Evolutionary conservation across 2,113 vertebrate genomes (phyloP).

Genomic region (Indicator maculatus): DNA sequence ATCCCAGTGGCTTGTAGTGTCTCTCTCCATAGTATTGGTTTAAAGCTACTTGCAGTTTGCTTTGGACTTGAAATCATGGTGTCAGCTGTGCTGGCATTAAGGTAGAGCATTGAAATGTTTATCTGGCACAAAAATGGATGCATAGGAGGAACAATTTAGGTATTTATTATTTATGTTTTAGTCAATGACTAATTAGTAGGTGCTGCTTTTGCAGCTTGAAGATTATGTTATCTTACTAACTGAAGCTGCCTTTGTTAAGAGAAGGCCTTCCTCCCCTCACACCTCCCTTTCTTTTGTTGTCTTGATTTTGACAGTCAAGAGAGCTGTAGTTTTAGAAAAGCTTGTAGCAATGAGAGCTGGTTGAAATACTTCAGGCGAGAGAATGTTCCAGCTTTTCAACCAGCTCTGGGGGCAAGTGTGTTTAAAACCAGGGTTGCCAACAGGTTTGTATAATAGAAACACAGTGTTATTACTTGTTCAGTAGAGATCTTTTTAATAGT

Average conservation of each 20-base stretch:
- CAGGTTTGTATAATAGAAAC: neutral
- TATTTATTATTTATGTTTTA: slow-evolving; percentile 99
- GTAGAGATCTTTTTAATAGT: neutral
- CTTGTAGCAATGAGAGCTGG: slow-evolving; percentile 12
- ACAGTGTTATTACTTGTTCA: neutral
- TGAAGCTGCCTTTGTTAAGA: slow-evolving; percentile 95
- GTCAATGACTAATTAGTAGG: slow-evolving; percentile 98
- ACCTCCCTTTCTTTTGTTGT: slow-evolving; percentile 22
- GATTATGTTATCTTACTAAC: slow-evolving; percentile 90
- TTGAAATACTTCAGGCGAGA: neutral
- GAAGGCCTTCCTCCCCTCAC: slow-evolving; percentile 77
- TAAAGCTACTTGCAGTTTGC: slow-evolving; percentile 69
- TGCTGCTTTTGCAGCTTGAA: slow-evolving; percentile 97
- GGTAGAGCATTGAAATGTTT: slow-evolving; percentile 65
- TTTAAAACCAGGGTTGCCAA: slow-evolving; percentile 13
- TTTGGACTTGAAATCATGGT: slow-evolving; percentile 78
- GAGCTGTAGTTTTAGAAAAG: neutral
- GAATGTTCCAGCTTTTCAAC: neutral
- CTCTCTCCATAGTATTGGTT: neutral
- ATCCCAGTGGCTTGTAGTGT: neutral
- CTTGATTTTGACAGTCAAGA: neutral
- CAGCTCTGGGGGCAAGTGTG: neutral
- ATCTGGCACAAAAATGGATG: slow-evolving; percentile 63
- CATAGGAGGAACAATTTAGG: slow-evolving; percentile 75
- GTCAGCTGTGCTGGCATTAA: slow-evolving; percentile 76